Evolutionary conservation across 2,888 invertebrate species (phyloP), one percentile per base, ranked within the genome.

Genomic region (Actias luna): DNA sequence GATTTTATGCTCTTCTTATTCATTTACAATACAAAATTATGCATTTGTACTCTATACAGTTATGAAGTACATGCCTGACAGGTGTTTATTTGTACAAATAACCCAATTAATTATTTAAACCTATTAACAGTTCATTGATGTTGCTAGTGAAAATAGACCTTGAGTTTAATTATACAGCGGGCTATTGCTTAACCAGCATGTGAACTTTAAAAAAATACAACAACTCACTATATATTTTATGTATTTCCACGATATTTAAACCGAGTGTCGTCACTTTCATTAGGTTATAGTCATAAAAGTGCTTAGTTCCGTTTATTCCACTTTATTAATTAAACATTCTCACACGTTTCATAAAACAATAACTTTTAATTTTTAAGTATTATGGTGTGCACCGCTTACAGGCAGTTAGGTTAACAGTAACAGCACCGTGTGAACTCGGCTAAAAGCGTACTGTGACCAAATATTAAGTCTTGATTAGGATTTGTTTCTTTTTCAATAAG

Each of bases 311-410:
- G 85, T 86, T 87, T 85, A 87, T 82, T 80, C 84, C 84, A 87
- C 75, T 89, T 63, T 91, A 91, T 88, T 89, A 91, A 89, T 89
- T 92, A 91, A 88, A 90, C 87, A 91, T 89, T 90, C 90, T 87
- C 92, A 92, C 91, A 89, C 87, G 82, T 86, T 89, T 84, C 85
- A 80, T 84, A 80, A 82, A 87, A 92, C 88, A 90, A 89, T 91
- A 88, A 92, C 85, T 90, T 88, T 91, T 88, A 89, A 88, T 87
- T 92, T 55, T 89, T 91, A 84, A 88, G 84, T 86, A 85, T 88
- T 89, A 90, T 87, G 87, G 84, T 55, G 82, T 84, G 85, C 83
- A 82, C 82, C 88, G 89, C 88, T 91, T 90, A 89, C 84, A 79
- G 82, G 79, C 84, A 84, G 88, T 89, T 90, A 88, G 84, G 83